Evolutionary conservation across 2,888 invertebrate species (phyloP), one percentile per base, ranked within the genome.

Genomic region (Autographa pulchrina): DNA sequence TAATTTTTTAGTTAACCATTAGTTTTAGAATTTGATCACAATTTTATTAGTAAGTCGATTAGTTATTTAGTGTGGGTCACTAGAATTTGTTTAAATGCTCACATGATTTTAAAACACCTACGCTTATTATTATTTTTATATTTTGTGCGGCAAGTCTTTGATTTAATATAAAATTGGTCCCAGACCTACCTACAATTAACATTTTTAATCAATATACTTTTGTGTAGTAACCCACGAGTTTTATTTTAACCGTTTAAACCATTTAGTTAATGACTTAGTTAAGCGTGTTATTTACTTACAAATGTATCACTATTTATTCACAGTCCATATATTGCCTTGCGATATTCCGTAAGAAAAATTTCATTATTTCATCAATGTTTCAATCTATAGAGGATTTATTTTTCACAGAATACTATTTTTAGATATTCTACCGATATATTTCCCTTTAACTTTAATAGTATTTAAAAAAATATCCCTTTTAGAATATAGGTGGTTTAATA

Each of bases 251-350:
- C 35, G 35, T 38, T 38, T 38, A 62, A 61, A 71, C 16, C 52
- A 56, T 78, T 72, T 70, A 65, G 67, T 61, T 65, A 75, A 77
- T 84, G 79, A 84, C 84, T 83, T 81, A 84, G 82, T 75, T 77
- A 76, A 77, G 79, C 75, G 74, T 75, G 65, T 75, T 65, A 72
- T 74, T 71, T 41, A 74, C 59, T 69, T 69, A 64, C 25, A 61
- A 61, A 62, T 75, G 68, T 71, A 76, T 77, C 68, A 85, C 75
- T 78, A 75, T 75, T 69, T 77, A 81, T 79, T 83, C 84, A 85
- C 78, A 78, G 81, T 85, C 75, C 68, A 67, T 70, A 64, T 52
- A 64, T 62, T 35, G 18, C 71, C 70, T 76, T 70, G 77, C 73
- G 72, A 70, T 77, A 65, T 79, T 74, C 73, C 63, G 73, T 56